Conservation (phyloP, 2,113 vertebrate species). For the Catharus bicknelli region DNA sequence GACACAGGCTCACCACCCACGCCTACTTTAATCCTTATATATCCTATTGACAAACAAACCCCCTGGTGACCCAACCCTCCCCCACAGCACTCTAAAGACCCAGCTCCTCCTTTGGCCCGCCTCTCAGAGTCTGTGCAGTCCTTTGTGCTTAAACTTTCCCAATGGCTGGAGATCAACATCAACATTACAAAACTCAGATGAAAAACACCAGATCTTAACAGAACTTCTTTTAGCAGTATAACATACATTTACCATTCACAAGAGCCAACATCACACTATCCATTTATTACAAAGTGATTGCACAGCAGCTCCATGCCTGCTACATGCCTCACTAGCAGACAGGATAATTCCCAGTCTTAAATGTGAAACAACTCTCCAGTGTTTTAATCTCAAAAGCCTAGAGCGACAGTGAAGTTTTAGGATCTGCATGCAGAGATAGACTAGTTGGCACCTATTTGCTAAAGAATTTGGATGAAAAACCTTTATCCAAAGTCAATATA, state of each 20-base stretch:
- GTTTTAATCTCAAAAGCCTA: background rate
- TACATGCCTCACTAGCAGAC: background rate
- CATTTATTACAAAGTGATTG: background rate
- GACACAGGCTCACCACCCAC: background rate
- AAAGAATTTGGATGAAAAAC: background rate
- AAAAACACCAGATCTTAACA: background rate
- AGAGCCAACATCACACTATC: background rate
- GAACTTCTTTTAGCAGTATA: background rate
- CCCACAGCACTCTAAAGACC: background rate
- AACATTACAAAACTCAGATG: background rate
- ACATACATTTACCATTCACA: too few relatives aligned
- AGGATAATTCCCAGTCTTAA: background rate
- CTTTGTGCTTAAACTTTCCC: background rate
- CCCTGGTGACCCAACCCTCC: background rate
- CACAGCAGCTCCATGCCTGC: background rate
- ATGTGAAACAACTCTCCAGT: background rate
- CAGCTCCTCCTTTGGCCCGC: background rate
- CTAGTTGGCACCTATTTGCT: background rate
- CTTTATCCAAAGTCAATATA: background rate
- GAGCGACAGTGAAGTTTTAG: background rate
- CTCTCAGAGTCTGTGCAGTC: background rate
- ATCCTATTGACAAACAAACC: background rate
- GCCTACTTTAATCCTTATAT: background rate
- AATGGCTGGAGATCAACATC: background rate
- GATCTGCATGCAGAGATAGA: background rate